These are phyloP conservation scores for Champsocephalus gunnari DNA, from an alignment of 2,797 vertebrate genomes.

Conservation along the genomic window DNA sequence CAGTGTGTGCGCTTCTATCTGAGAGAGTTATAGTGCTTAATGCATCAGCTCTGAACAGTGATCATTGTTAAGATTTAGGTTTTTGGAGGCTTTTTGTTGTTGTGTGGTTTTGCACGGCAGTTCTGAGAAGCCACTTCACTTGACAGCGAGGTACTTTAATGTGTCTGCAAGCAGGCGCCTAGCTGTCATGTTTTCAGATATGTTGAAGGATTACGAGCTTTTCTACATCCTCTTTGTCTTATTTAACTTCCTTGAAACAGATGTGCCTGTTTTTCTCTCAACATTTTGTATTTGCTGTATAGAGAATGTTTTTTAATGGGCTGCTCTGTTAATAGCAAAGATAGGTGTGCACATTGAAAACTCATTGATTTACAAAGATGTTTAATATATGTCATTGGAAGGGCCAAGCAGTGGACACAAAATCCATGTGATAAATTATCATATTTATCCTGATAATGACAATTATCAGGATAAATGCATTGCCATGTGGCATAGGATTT, in stretches of 20 bases:
- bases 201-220: not conserved
- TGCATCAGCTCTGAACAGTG: not conserved
- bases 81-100: not conserved
- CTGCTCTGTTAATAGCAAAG: not conserved
- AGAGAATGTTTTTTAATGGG: not conserved
- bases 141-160: not conserved
- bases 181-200: not conserved
- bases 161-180: not conserved
- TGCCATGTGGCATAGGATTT: slow-evolving; percentile 61
- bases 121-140: not conserved
- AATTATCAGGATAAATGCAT: too few relatives aligned
- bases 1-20: slow-evolving; percentile 9
- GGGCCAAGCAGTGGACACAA: not conserved
- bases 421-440: not conserved
- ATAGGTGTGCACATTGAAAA: not conserved
- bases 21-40: not conserved
- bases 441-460: not conserved
- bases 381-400: not conserved
- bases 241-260: not conserved
- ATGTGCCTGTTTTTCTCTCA: not conserved
- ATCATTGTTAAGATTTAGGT: not conserved
- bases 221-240: too few relatives aligned
- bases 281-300: not conserved
- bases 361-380: too few relatives aligned
- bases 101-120: not conserved